These are phyloP conservation scores for Agonopterix arenella DNA, from an alignment of 2,888 invertebrate genomes.

Conservation along the genomic window DNA sequence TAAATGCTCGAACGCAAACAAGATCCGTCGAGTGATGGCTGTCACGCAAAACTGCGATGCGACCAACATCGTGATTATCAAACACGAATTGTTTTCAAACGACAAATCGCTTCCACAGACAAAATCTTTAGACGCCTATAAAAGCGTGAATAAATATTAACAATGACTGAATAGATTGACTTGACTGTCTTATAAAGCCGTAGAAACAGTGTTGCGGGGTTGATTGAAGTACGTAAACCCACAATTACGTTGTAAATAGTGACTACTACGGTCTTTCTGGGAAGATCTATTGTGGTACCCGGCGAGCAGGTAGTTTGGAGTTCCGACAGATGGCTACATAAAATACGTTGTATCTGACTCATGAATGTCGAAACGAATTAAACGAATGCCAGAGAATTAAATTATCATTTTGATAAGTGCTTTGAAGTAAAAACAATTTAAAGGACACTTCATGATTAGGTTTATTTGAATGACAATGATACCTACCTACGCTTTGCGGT, in stretches of 20 bases:
- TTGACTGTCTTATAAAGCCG: constrained; percentile 21
- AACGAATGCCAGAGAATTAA: background rate
- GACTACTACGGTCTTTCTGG: constrained; percentile 29
- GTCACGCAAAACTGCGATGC: constrained; percentile 10
- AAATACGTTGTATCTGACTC: constrained; percentile 12
- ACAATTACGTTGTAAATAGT: constrained; percentile 30
- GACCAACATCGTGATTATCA: constrained; percentile 16
- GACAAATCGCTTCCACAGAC: constrained; percentile 18
- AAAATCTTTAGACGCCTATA: constrained; percentile 26
- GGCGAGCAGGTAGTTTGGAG: constrained; percentile 12
- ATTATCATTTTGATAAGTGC: background rate
- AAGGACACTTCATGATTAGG: background rate
- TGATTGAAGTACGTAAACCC: constrained; percentile 19
- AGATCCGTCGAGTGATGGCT: constrained; percentile 34
- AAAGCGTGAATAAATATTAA: constrained; percentile 26
- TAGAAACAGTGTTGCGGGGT: constrained; percentile 11
- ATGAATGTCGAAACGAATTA: constrained; percentile 6
- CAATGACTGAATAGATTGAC: constrained; percentile 14
- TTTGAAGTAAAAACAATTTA: background rate
- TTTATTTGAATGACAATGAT: background rate
- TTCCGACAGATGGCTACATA: constrained; percentile 6
- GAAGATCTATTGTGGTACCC: constrained; percentile 22
- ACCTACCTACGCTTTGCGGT: background rate
- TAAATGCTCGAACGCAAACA: constrained; percentile 35
- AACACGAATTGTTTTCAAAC: constrained; percentile 18